phyloP scores from a whole-genome alignment of 2,888 invertebrate genomes.

The Tipula helvola region DNA sequence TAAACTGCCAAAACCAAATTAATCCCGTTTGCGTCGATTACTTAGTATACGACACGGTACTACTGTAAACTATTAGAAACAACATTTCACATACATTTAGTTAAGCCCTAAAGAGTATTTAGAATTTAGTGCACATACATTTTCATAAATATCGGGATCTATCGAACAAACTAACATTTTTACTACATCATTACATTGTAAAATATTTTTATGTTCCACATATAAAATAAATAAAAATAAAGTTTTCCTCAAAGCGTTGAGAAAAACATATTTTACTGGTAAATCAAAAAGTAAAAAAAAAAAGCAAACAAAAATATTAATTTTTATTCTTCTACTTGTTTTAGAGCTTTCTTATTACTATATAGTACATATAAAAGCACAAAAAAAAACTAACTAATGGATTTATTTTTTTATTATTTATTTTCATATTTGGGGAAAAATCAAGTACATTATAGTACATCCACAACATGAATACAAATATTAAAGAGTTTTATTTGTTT shows the following conservation, averaged over 20 bases:
- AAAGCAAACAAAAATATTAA: neutral
- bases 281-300: neutral
- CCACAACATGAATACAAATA: neutral
- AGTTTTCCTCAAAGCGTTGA: neutral
- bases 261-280: neutral
- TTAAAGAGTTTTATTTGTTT: neutral
- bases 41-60: too few species aligned
- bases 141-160: too few species aligned
- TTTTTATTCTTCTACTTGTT: neutral
- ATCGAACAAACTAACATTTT: too few species aligned
- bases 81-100: too few species aligned
- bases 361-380: neutral
- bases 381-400: neutral
- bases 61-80: too few species aligned
- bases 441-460: neutral
- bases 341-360: neutral
- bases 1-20: too few species aligned
- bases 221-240: neutral
- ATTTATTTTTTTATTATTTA: neutral
- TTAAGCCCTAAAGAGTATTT: too few species aligned
- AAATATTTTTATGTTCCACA: too few species aligned
- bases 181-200: too few species aligned
- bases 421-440: neutral
- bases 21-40: too few species aligned
- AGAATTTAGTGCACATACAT: too few species aligned